Conservation (phyloP, 1,140 invertebrate genomes). For the Yoshiicerus persimilis region DNA sequence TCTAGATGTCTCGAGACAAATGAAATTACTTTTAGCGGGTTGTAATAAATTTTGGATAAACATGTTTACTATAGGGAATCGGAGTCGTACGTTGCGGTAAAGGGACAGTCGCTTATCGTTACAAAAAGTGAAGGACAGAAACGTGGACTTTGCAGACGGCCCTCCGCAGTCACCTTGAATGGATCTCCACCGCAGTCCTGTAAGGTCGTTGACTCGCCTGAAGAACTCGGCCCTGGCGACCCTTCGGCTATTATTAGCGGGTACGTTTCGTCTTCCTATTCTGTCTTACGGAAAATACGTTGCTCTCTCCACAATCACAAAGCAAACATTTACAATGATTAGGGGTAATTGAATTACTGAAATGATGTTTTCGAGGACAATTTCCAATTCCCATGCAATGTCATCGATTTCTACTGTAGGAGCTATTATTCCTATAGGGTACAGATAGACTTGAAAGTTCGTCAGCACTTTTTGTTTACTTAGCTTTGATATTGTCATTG, state of each 20-base stretch:
- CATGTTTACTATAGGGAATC: conserved; percentile 25
- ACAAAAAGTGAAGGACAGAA: conserved; percentile 38
- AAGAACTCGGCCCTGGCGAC: neutral
- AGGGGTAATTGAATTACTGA: neutral
- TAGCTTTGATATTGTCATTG: neutral
- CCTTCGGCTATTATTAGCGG: neutral
- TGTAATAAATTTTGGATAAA: neutral
- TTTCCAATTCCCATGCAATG: neutral
- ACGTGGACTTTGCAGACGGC: conserved; percentile 35
- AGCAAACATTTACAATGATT: neutral
- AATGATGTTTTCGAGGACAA: neutral
- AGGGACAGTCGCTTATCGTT: conserved; percentile 36
- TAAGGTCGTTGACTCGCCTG: conserved; percentile 7
- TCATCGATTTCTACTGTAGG: neutral
- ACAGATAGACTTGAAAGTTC: neutral
- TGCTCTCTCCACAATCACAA: neutral
- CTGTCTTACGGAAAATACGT: neutral
- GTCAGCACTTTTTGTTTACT: neutral
- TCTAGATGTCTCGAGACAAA: neutral
- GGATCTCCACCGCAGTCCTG: conserved; percentile 27
- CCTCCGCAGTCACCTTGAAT: conserved; percentile 33
- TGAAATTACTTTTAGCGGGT: neutral
- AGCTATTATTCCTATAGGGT: neutral
- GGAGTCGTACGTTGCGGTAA: conserved; percentile 41
- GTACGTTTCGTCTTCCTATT: neutral